Conservation (phyloP, 2,113 vertebrate genomes). For the Scopus umbretta region DNA sequence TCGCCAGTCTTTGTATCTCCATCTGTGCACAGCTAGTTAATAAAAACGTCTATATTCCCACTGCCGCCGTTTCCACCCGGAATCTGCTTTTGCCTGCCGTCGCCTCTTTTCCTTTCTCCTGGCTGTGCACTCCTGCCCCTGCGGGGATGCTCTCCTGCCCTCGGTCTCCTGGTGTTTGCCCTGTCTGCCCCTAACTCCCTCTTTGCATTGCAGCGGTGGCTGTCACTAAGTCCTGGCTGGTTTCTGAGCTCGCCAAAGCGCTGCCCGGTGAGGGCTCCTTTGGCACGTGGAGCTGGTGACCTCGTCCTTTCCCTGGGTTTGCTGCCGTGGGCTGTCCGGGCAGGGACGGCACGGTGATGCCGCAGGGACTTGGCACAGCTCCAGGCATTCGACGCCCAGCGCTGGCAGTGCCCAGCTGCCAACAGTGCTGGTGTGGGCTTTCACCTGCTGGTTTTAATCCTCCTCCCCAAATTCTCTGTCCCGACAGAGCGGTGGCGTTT, state of each 20-base stretch:
- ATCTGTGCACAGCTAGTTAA: neutral
- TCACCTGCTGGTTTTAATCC: fast-evolving
- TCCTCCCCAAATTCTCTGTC: neutral
- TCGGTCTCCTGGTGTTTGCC: neutral
- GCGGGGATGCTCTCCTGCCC: neutral
- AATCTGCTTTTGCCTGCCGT: constrained; percentile 1
- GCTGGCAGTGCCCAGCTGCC: neutral
- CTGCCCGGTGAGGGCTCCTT: neutral
- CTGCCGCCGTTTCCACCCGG: constrained; percentile 1
- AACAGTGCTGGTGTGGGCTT: neutral
- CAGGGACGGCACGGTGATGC: neutral
- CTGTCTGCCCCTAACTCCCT: neutral
- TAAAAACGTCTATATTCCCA: neutral
- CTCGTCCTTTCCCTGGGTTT: neutral
- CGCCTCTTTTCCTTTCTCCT: neutral
- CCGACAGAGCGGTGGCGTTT: constrained; percentile 72
- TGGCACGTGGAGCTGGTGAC: fast-evolving
- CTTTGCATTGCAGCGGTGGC: neutral
- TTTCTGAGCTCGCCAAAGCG: neutral
- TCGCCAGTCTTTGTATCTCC: neutral
- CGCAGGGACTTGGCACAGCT: fast-evolving
- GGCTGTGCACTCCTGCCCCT: neutral
- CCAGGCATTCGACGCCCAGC: fast-evolving
- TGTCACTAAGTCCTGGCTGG: neutral
- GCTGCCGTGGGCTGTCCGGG: fast-evolving